Evolutionary conservation across 2,113 vertebrate genomes (phyloP), one percentile per base, ranked within the genome.

Genomic region (Gobius niger): DNA sequence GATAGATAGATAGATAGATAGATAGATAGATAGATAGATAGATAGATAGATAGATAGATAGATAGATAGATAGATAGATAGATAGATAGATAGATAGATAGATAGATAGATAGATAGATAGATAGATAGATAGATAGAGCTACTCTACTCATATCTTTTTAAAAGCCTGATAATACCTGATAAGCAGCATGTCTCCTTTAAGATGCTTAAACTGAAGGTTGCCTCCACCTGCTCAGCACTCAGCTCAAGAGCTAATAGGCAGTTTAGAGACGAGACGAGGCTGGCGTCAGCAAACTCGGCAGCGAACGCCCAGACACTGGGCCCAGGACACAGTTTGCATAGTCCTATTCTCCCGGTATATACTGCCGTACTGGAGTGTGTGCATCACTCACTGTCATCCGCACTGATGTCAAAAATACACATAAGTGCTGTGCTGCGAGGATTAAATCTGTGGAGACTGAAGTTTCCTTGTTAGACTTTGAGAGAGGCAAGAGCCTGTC

Each of bases 231-330:
- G 75, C 82, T 85, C 82, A 84, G 75, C 78, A 79, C 63, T 67
- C 59, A 14, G 15, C 61, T 68, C 47, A 68, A 19, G 7, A 77
- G 78, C 68, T 80, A 82, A 86, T 61, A 82, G 64, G 76, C 63
- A 69, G 70, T 83, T 87, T 77, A 80, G 67, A 76, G 61, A 66
- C n/a, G 73, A 13, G n/a, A 64, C 50, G 68, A 60, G 64, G 80
- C 80, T 72, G 72, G 72, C 69, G 78, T 88, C 88, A 83, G 81
- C 81, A 80, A 57, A 72, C 7, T 9, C 18, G 50, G 16, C 68
- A 46, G 72, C 62, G 74, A 77, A 72, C 61, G 67, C 72, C 75
- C 70, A 68, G 64, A 56, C 50, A 54, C 70, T 68, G 44, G 66
- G n/a, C n/a, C n/a, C n/a, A n/a, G n/a, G 66, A 54, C 9, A 24